Percentiles rank a stretch among this genome's conserved stretches.
These are phyloP conservation scores for Corythaeola cristata DNA, from an alignment of 2,113 vertebrate genomes.

Conservation along the genomic window DNA sequence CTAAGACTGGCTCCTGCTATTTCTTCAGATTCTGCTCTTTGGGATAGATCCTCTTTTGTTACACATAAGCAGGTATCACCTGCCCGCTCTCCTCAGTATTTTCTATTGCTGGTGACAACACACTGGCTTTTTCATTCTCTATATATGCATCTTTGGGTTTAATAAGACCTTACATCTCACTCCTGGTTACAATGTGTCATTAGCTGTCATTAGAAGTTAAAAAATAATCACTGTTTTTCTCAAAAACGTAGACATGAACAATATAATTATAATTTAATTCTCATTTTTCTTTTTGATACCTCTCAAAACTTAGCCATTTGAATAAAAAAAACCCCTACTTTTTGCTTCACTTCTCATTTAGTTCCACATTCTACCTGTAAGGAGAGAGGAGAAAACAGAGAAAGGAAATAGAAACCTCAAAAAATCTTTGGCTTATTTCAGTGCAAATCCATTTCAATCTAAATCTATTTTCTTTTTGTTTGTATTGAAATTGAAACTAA, in stretches of 20 bases:
- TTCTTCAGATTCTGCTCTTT: not conserved
- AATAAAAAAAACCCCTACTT: not conserved
- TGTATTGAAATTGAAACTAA: not conserved
- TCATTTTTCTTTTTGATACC: not conserved
- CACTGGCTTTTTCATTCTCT: not conserved
- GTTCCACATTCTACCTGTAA: not conserved
- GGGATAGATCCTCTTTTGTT: not conserved
- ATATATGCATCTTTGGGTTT: not conserved
- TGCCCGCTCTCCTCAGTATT: not conserved
- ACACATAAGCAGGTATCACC: not conserved
- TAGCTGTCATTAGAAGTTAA: not conserved
- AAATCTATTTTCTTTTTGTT: constrained; percentile 6
- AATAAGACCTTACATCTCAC: not conserved
- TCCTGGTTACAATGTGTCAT: not conserved
- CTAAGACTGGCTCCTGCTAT: not conserved
- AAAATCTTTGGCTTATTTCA: not conserved
- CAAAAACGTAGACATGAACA: not conserved
- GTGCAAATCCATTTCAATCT: not conserved
- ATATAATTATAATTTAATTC: not conserved
- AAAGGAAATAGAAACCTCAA: not conserved
- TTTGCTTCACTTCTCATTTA: not conserved
- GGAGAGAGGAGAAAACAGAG: not conserved
- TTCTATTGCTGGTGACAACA: not conserved
- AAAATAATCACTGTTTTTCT: constrained; percentile 5
- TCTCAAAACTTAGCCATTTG: not conserved